A percentile compares a stretch with the other conserved stretches of the same genome.
These are phyloP conservation scores for Agrochola lota DNA, from an alignment of 2,888 invertebrate genomes.

Conservation along the genomic window DNA sequence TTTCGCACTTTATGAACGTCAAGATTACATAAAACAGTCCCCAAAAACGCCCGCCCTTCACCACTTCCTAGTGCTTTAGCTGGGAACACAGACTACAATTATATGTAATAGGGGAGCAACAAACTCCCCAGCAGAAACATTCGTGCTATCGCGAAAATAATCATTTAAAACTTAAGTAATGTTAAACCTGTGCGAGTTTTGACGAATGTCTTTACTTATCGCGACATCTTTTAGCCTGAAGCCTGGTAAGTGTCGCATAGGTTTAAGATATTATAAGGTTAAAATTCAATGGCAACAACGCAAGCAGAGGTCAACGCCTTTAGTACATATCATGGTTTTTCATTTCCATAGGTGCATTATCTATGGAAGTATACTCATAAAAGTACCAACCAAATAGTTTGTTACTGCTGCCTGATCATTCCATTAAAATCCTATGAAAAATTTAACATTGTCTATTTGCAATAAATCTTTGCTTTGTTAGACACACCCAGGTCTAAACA, in stretches of 20 bases:
- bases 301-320: neutral
- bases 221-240: neutral
- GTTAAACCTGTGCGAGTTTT: neutral
- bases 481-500: neutral
- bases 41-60: neutral
- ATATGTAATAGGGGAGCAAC: neutral
- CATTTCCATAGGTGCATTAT: neutral
- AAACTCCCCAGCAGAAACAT: neutral
- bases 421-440: no score
- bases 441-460: neutral
- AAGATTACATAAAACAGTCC: neutral
- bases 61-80: neutral
- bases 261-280: neutral
- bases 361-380: neutral
- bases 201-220: neutral
- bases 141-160: neutral
- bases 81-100: neutral
- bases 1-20: neutral
- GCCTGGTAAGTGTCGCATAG: neutral
- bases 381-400: neutral
- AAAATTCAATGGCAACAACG: conserved; percentile 18
- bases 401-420: neutral
- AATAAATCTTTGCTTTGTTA: neutral
- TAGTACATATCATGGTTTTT: neutral
- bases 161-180: neutral